Percentiles rank a stretch among this genome's conserved stretches.
These are phyloP conservation scores for Galeopsomyia nigrocyanea DNA, from an alignment of 2,888 invertebrate species.

Conservation along the genomic window DNA sequence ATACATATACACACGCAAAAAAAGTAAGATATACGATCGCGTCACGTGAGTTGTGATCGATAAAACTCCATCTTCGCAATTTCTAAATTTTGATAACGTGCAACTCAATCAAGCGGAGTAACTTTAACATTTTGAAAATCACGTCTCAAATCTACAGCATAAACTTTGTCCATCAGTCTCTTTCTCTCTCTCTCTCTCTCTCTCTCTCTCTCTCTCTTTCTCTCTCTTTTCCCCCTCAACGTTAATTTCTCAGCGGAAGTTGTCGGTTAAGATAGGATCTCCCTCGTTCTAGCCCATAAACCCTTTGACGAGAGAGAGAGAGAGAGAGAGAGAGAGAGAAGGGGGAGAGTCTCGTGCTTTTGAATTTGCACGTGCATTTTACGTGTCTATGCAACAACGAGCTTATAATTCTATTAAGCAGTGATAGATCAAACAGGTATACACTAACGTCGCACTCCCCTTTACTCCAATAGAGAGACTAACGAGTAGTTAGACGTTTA, in stretches of 20 bases:
- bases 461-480: conserved; percentile 2
- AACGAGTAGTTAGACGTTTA: conserved; percentile 38
- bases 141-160: too few species aligned
- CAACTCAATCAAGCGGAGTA: too few species aligned
- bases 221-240: conserved; percentile 30
- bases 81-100: too few species aligned
- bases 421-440: too few species aligned
- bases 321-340: background rate
- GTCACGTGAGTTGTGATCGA: too few species aligned
- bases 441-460: background rate
- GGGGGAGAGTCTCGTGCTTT: conserved; percentile 19
- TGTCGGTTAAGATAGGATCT: conserved; percentile 67
- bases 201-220: background rate
- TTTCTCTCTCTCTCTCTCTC: background rate
- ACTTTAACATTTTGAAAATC: too few species aligned
- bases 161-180: background rate
- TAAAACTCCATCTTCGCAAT: too few species aligned
- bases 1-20: too few species aligned
- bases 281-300: conserved; percentile 65
- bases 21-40: too few species aligned
- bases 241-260: conserved; percentile 59
- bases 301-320: conserved; percentile 50
- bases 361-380: conserved; percentile 17
- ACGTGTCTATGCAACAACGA: conserved; percentile 24
- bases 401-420: too few species aligned